A percentile compares a stretch with the other conserved stretches of the same genome.
Conservation (phyloP, 2,888 invertebrate species). For the Parelbella ahira region DNA sequence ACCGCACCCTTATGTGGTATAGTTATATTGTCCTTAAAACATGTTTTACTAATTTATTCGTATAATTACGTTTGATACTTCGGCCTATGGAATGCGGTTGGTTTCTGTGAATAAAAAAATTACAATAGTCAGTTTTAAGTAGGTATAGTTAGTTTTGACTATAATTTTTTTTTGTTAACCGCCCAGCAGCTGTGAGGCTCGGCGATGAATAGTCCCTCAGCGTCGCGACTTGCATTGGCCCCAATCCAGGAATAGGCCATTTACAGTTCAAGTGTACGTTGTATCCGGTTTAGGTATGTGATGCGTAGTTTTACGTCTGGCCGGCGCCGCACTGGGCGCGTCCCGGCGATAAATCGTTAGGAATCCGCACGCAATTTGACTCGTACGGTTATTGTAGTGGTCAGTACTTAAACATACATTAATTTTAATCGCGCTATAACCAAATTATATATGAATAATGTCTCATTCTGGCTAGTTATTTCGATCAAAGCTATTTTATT, state of each 20-base stretch:
- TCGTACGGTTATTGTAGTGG: no score
- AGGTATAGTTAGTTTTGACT: no score
- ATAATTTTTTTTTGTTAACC: slow-evolving; percentile 15
- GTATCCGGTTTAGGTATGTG: slow-evolving; percentile 47
- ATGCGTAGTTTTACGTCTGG: slow-evolving; percentile 36
- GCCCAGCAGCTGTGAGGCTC: slow-evolving; percentile 1
- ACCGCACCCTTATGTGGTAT: no score
- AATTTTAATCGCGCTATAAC: no score
- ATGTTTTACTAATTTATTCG: slow-evolving; percentile 14
- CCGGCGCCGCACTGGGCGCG: slow-evolving; percentile 37
- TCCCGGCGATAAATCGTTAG: slow-evolving; percentile 2
- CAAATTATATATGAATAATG: no score
- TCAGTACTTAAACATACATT: no score
- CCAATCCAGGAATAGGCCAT: slow-evolving; percentile 63
- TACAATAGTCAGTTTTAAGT: no score
- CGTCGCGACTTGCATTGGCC: slow-evolving; percentile 48
- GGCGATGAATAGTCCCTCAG: slow-evolving; percentile 31
- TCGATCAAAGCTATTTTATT: no score
- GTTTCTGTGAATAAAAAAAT: no score
- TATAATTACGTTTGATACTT: slow-evolving; percentile 16
- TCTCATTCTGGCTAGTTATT: no score
- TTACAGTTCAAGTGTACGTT: slow-evolving; percentile 66
- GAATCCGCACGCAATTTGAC: slow-evolving; percentile 1
- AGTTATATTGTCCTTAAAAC: slow-evolving; percentile 12
- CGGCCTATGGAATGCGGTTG: slow-evolving; percentile 11